phyloP scores from a whole-genome alignment of 2,113 vertebrate species.

The Leucopsar rothschildi region DNA sequence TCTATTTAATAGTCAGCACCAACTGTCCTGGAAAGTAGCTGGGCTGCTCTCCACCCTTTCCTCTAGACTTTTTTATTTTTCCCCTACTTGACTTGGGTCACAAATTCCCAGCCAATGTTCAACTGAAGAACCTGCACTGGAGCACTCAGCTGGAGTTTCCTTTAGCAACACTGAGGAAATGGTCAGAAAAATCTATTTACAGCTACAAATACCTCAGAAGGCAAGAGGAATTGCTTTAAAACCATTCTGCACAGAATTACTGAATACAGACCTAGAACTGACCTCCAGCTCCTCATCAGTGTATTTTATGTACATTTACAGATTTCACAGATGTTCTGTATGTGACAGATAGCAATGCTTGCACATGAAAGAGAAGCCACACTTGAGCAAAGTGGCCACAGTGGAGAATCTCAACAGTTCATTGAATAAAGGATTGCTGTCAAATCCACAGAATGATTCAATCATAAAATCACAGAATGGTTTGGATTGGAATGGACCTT shows the following conservation, averaged over 20 bases:
- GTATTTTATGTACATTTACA: background rate
- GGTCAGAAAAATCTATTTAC: background rate
- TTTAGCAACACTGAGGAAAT: background rate
- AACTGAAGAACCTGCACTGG: background rate
- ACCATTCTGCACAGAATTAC: background rate
- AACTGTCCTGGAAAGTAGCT: background rate
- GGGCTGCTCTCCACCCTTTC: background rate
- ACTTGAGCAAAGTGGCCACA: background rate
- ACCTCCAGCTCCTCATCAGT: background rate
- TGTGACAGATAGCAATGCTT: fast-evolving
- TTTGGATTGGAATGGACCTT: background rate
- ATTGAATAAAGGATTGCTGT: background rate
- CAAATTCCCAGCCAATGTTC: background rate
- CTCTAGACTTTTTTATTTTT: background rate
- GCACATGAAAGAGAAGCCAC: background rate
- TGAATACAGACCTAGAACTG: background rate
- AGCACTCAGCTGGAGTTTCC: background rate
- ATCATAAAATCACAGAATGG: background rate
- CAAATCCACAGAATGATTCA: background rate
- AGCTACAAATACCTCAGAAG: background rate
- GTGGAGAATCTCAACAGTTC: background rate
- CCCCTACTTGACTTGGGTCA: background rate
- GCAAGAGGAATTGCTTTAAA: background rate
- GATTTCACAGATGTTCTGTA: too few species aligned
- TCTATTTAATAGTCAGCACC: background rate